Percentiles rank a stretch among this genome's conserved stretches.
Evolutionary conservation across 2,888 invertebrate genomes (phyloP).

Genomic region (Idaea dimidiata): DNA sequence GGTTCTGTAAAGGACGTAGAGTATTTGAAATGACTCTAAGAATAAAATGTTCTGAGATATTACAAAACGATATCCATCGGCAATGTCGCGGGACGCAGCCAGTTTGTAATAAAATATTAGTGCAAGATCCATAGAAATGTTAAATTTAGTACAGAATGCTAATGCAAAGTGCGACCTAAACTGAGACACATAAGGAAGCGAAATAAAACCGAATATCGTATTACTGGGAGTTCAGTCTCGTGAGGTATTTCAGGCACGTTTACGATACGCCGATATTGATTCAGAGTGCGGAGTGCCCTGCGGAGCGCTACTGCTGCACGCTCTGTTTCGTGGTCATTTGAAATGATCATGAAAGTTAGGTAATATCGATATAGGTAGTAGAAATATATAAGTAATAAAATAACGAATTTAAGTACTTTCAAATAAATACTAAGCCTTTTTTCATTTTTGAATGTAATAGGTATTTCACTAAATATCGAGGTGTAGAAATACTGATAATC

Average conservation of each 20-base stretch:
- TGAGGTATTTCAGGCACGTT: slow-evolving; percentile 22
- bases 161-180: background rate
- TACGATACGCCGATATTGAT: slow-evolving; percentile 18
- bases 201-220: slow-evolving; percentile 13
- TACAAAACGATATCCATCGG: too few relatives aligned
- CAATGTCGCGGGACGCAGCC: too few relatives aligned
- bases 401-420: too few relatives aligned
- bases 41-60: too few relatives aligned
- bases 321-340: background rate
- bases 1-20: too few relatives aligned
- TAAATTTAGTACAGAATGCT: background rate
- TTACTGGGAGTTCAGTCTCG: slow-evolving; percentile 12
- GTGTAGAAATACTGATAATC: too few relatives aligned
- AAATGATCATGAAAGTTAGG: background rate
- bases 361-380: background rate
- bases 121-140: background rate
- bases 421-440: too few relatives aligned
- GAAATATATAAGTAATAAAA: too few relatives aligned
- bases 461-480: too few relatives aligned
- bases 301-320: background rate
- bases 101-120: too few relatives aligned
- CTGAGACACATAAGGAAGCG: slow-evolving; percentile 17
- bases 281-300: slow-evolving; percentile 3
- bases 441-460: too few relatives aligned
- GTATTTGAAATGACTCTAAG: too few relatives aligned